These are phyloP conservation scores for Leptopilina drosophilae DNA, from an alignment of 2,888 invertebrate species.

Conservation along the genomic window DNA sequence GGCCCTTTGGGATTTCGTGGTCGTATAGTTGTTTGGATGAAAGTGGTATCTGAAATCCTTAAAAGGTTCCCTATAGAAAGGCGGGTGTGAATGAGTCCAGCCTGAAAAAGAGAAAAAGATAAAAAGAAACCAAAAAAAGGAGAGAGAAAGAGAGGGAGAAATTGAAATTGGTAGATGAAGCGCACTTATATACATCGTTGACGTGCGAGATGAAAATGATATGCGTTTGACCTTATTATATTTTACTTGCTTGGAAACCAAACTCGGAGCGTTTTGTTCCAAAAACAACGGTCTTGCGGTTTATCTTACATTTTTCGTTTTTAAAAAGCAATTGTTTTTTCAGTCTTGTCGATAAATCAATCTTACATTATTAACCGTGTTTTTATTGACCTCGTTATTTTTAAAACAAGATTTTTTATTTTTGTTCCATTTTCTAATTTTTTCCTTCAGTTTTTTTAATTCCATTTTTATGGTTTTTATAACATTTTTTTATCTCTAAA, in stretches of 20 bases:
- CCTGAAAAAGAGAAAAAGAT: background rate
- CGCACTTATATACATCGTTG: background rate
- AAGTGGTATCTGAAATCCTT: slow-evolving; percentile 60
- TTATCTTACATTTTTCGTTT: slow-evolving; percentile 61
- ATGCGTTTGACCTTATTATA: slow-evolving; percentile 18
- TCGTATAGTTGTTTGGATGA: slow-evolving; percentile 60
- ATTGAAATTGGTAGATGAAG: background rate
- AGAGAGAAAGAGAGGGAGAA: background rate
- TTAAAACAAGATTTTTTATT: too few species aligned
- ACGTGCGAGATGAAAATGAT: slow-evolving; percentile 9
- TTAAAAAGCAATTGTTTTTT: slow-evolving; percentile 53
- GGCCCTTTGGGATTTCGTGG: slow-evolving; percentile 55
- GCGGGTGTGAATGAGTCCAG: slow-evolving; percentile 53
- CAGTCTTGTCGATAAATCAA: slow-evolving; percentile 55
- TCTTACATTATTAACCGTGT: background rate
- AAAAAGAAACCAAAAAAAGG: background rate
- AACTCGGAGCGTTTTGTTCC: slow-evolving; percentile 59
- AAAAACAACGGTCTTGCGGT: slow-evolving; percentile 62
- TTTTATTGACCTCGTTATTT: too few species aligned
- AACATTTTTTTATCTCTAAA: too few species aligned
- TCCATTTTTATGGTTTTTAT: too few species aligned
- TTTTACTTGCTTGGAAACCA: slow-evolving; percentile 15
- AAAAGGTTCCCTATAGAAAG: slow-evolving; percentile 70
- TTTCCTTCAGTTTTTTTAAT: too few species aligned
- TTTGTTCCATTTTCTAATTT: too few species aligned